A percentile compares a stretch with the other conserved stretches of the same genome.
Conservation (phyloP, 2,113 vertebrate species). For the Pao palembangensis region DNA sequence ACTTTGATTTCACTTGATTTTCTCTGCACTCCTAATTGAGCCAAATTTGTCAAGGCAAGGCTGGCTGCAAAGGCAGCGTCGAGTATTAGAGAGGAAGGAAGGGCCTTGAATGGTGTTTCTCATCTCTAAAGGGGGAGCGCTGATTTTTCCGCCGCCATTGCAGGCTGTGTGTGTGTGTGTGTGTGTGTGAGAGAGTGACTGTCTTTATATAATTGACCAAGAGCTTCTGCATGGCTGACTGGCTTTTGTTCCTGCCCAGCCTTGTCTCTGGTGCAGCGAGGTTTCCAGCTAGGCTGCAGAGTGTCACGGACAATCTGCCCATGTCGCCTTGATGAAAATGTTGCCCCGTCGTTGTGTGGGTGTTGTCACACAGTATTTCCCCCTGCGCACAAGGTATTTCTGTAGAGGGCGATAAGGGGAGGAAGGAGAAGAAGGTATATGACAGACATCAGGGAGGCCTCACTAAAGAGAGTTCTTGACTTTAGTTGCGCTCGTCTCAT, state of each 20-base stretch:
- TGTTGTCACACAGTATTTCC: conserved; percentile 44
- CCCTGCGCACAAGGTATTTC: conserved; percentile 33
- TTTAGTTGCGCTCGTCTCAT: conserved; percentile 5
- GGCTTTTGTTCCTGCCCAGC: conserved; percentile 50
- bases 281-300: conserved; percentile 60
- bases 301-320: conserved; percentile 71
- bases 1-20: conserved; percentile 34
- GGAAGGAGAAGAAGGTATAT: conserved; percentile 28
- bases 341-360: conserved; percentile 21
- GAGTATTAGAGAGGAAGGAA: conserved; percentile 12
- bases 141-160: conserved; percentile 1
- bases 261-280: conserved; percentile 56
- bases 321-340: conserved; percentile 64
- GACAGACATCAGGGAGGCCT: conserved; percentile 46
- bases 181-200: too few species aligned
- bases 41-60: conserved; percentile 2
- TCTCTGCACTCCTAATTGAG: conserved; percentile 9
- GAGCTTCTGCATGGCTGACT: conserved; percentile 60
- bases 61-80: background rate
- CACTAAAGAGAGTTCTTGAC: conserved; percentile 26
- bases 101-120: conserved; percentile 25
- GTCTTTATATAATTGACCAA: conserved; percentile 43
- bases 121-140: conserved; percentile 15
- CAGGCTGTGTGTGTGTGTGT: too few species aligned
- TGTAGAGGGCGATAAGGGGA: conserved; percentile 36